Conservation (phyloP, 2,888 invertebrate species). For the Orthosia gracilis region DNA sequence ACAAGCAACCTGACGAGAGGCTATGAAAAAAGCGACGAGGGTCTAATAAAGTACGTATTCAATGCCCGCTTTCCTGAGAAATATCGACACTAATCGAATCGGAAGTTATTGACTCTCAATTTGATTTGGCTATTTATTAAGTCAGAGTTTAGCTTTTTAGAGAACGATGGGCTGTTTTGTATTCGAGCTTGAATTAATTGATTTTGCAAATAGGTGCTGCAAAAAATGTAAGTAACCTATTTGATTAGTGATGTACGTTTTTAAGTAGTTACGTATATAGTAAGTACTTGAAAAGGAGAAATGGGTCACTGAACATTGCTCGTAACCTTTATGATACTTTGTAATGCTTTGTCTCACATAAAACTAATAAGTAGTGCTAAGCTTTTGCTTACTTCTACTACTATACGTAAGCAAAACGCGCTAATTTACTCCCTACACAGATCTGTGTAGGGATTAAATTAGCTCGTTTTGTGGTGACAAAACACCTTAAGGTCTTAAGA, state of each 20-base stretch:
- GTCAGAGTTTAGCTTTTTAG: not conserved
- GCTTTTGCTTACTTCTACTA: not conserved
- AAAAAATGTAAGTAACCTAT: not conserved
- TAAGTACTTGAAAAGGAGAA: not conserved
- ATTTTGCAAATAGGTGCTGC: not conserved
- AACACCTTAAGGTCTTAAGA: not conserved
- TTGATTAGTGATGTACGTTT: not conserved
- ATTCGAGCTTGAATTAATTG: not conserved
- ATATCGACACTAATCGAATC: conserved; percentile 45
- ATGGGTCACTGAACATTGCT: not conserved
- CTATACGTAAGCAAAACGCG: too few species aligned
- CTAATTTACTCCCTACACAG: too few species aligned
- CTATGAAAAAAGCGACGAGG: conserved; percentile 39
- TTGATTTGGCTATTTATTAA: conserved; percentile 14
- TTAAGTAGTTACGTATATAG: not conserved
- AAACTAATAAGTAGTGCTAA: not conserved
- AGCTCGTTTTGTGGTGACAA: not conserved
- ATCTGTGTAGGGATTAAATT: not conserved
- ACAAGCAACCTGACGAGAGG: conserved; percentile 16
- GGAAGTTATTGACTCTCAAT: conserved; percentile 21
- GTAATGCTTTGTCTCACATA: not conserved
- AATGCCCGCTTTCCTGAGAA: conserved; percentile 12
- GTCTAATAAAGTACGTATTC: conserved; percentile 22
- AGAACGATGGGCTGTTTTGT: conserved; percentile 4
- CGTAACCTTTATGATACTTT: not conserved